These are phyloP conservation scores for Agrypnus murinus DNA, from an alignment of 2,888 invertebrate species.

Conservation along the genomic window DNA sequence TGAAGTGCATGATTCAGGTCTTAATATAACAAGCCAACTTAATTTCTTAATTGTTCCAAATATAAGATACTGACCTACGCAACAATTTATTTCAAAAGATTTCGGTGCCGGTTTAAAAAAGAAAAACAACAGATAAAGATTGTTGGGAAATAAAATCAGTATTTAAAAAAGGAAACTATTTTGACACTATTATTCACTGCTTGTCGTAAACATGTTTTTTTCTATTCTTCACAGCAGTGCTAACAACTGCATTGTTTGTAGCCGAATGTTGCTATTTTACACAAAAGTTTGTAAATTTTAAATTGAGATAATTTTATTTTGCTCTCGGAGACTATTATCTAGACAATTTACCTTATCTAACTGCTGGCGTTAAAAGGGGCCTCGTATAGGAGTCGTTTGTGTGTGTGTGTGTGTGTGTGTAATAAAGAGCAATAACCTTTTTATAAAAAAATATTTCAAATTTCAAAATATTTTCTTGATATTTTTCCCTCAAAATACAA, in stretches of 20 bases:
- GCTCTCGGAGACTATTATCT: slow-evolving; percentile 14
- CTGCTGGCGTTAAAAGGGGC: slow-evolving; percentile 6
- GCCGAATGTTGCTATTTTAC: too few species aligned
- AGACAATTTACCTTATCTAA: slow-evolving; percentile 10
- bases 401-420: too few species aligned
- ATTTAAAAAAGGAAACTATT: too few species aligned
- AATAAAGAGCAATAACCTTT: neutral
- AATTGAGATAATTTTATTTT: neutral
- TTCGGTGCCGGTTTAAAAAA: too few species aligned
- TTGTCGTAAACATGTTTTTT: slow-evolving; percentile 18
- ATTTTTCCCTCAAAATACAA: too few species aligned
- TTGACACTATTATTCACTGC: neutral
- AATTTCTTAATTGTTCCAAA: too few species aligned
- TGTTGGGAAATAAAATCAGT: neutral
- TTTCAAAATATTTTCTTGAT: too few species aligned
- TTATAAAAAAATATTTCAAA: too few species aligned
- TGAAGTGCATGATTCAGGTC: too few species aligned
- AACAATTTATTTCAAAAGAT: slow-evolving; percentile 34
- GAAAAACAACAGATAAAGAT: slow-evolving; percentile 3
- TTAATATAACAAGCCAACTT: too few species aligned
- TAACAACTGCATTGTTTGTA: too few species aligned
- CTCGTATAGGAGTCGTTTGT: neutral
- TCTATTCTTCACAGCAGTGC: neutral
- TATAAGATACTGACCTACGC: slow-evolving; percentile 34
- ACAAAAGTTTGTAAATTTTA: too few species aligned